Evolutionary conservation across 2,888 invertebrate species (phyloP).

Genomic region (Dryobotodes eremita): DNA sequence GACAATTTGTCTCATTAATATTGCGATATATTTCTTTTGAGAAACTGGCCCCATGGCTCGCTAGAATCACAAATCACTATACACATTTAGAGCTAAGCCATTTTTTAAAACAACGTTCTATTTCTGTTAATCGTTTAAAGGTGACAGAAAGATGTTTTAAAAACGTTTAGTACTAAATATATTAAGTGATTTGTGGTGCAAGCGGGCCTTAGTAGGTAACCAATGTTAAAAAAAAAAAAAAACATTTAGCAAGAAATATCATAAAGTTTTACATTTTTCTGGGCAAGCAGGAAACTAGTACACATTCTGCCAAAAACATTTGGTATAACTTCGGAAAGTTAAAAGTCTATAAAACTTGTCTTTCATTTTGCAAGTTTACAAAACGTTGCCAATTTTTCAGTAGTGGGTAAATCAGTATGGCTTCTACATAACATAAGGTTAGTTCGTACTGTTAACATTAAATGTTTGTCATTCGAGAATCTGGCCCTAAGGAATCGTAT

Average conservation of each 20-base stretch:
- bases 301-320: background rate
- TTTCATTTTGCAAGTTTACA: background rate
- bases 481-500: too few relatives aligned
- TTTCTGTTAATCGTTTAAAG: too few relatives aligned
- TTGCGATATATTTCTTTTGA: background rate
- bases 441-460: background rate
- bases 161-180: background rate
- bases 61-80: background rate
- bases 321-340: background rate
- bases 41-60: background rate
- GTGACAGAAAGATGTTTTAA: background rate
- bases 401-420: background rate
- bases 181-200: background rate
- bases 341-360: conserved; percentile 10
- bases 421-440: background rate
- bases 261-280: background rate
- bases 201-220: background rate
- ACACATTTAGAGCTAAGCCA: background rate
- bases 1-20: background rate
- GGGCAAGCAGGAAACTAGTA: background rate
- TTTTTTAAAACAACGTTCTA: background rate
- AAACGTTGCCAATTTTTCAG: background rate
- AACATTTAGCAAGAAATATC: background rate
- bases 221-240: background rate
- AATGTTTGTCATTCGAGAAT: too few relatives aligned